These are phyloP conservation scores for Ephydatia muelleri DNA, from an alignment of 37 sponge, comb jelly and placozoan genomes.

Conservation along the genomic window DNA sequence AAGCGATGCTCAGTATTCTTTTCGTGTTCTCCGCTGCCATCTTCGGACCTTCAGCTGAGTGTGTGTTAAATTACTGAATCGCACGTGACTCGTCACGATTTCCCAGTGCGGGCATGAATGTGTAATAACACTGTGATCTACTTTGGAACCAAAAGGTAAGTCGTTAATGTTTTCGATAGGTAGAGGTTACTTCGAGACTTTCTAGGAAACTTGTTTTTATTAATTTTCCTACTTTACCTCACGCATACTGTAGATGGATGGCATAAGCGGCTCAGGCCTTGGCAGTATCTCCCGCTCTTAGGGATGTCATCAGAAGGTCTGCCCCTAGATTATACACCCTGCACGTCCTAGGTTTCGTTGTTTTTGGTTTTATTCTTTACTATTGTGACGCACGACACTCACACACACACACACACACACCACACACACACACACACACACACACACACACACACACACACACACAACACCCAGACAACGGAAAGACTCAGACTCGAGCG, in stretches of 20 bases:
- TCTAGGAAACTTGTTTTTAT: too few species aligned
- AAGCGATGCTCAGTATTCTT: conserved; percentile 36
- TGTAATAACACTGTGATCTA: not conserved
- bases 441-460: not conserved
- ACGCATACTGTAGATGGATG: not conserved
- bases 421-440: conserved; percentile 1
- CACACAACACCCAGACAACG: conserved; percentile 37
- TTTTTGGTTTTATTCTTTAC: not conserved
- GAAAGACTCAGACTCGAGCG: conserved; percentile 48
- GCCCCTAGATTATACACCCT: not conserved
- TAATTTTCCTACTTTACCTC: not conserved
- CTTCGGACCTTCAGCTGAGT: conserved; percentile 2
- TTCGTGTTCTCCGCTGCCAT: conserved; percentile 13
- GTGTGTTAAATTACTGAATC: not conserved
- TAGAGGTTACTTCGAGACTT: too few species aligned
- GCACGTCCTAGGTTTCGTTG: not conserved
- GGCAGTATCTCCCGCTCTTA: conserved; percentile 47
- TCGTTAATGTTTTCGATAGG: too few species aligned
- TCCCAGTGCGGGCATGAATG: not conserved
- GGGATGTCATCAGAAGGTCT: conserved; percentile 59
- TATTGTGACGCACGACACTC: not conserved
- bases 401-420: not conserved
- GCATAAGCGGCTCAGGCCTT: conserved; percentile 3
- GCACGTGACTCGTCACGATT: conserved; percentile 3
- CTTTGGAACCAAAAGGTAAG: not conserved